phyloP scores from a whole-genome alignment of 2,797 vertebrate genomes.

The Eospalax fontanierii region DNA sequence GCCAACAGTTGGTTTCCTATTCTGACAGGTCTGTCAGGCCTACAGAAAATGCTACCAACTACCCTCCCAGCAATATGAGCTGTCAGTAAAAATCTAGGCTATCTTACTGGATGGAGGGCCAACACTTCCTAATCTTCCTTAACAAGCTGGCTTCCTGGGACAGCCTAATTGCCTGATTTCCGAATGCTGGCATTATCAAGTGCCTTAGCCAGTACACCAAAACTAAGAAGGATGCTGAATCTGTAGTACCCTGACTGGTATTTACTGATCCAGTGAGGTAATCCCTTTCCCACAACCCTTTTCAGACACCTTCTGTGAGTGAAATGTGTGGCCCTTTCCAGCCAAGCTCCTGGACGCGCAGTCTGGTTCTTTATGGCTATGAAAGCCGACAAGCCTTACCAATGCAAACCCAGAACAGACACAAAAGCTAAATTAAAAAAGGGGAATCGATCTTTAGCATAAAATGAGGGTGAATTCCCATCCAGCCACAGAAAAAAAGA shows the following conservation, averaged over 20 bases:
- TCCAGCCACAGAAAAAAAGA: not conserved
- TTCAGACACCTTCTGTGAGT: not conserved
- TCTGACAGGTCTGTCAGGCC: not conserved
- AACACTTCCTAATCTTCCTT: not conserved
- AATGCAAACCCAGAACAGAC: not conserved
- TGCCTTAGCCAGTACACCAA: not conserved
- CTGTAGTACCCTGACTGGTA: not conserved
- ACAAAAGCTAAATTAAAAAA: not conserved
- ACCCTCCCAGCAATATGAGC: not conserved
- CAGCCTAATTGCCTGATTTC: not conserved
- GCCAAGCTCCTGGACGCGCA: not conserved
- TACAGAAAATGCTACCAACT: slow-evolving; percentile 12
- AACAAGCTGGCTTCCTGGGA: not conserved
- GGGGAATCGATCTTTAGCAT: not conserved
- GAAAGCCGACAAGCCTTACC: not conserved
- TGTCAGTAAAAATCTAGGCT: not conserved
- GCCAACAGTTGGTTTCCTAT: slow-evolving; percentile 71
- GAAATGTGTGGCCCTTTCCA: not conserved
- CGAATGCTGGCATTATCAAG: not conserved
- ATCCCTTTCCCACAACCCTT: not conserved
- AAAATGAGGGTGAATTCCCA: not conserved
- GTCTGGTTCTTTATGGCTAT: not conserved
- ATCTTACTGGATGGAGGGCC: not conserved
- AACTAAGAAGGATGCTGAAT: not conserved
- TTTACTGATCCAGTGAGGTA: not conserved